Percentiles rank a stretch among this genome's conserved stretches.
These are phyloP conservation scores for Petrolisthes manimaculis DNA, from an alignment of 2,888 invertebrate species.

Conservation along the genomic window DNA sequence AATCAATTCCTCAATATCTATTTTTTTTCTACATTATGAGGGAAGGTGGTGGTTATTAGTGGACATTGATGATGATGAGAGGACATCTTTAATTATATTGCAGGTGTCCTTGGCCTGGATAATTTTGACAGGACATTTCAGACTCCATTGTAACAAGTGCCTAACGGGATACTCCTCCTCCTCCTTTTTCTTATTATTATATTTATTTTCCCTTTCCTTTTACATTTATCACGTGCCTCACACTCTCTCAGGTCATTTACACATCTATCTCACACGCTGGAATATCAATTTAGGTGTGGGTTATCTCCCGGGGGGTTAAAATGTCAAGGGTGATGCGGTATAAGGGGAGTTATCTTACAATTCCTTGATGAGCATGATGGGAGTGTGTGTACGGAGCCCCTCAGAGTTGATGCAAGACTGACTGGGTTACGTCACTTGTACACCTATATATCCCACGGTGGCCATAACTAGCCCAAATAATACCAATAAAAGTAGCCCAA, in stretches of 20 bases:
- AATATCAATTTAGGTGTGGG: background rate
- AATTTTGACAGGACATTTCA: conserved; percentile 41
- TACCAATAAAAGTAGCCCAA: no score
- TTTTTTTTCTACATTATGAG: no score
- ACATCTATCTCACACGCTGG: background rate
- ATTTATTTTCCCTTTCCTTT: no score
- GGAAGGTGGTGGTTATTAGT: no score
- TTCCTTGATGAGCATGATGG: conserved; percentile 62
- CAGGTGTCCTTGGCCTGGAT: conserved; percentile 34
- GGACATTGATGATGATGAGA: no score
- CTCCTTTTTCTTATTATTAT: background rate
- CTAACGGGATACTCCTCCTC: conserved; percentile 29
- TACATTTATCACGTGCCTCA: no score
- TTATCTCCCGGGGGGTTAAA: background rate
- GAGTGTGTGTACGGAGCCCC: background rate
- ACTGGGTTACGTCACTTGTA: conserved; percentile 43
- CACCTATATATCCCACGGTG: no score
- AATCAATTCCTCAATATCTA: no score
- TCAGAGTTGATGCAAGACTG: no score
- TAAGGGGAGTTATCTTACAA: conserved; percentile 55
- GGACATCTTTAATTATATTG: background rate
- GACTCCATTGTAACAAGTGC: conserved; percentile 49
- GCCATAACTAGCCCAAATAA: no score
- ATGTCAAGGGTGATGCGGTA: background rate
- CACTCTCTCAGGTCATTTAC: no score